Evolutionary conservation across 2,797 vertebrate genomes (phyloP), one percentile per base, ranked within the genome.

Genomic region (Pygocentrus nattereri): DNA sequence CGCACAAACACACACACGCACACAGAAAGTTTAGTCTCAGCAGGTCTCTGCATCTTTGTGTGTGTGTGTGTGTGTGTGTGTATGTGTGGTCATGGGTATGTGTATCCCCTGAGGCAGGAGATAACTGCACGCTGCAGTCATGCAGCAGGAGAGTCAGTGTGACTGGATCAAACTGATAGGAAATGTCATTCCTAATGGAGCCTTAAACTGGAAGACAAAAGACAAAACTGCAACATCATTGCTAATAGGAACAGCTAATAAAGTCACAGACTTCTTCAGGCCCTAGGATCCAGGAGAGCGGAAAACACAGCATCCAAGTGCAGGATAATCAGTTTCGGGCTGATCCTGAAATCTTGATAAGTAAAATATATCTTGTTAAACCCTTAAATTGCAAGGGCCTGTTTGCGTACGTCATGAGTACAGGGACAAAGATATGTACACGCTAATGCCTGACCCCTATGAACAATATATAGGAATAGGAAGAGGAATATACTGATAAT

Each of bases 1-100:
- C 69, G 83, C 65, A 86, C 67, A 80, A 30, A 84, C 0, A 82
- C 67, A 77, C 77, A 76, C 71, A 77, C 64, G 73, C 56, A 72
- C 58, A 68, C 38, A 50, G n/a, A 83, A 76, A 71, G 80, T 82
- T 84, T 80, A 75, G 56, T 80, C 76, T 84, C 65, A 82, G 84
- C 76, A 82, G 72, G 59, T 23, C 52, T 61, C 52, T 67, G 41
- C 56, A 64, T 44, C 47, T 74, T 74, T 47, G 49, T 70, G 56
- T 70, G 56, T 47, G 65, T 75, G 71, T 68, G n/a, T 74, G 74
- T 47, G 49, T 70, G 56, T 70, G 56, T 47, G 65, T 75, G 71
- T 68, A 50, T 77, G 72, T 83, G 72, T 74, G 54, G 64, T 78
- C 72, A 83, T n/a, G n/a, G n/a, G 79, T 85, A 83, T 76, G 79